Evolutionary conservation across 1,140 invertebrate species (phyloP).

Genomic region (Nylanderia fulva): DNA sequence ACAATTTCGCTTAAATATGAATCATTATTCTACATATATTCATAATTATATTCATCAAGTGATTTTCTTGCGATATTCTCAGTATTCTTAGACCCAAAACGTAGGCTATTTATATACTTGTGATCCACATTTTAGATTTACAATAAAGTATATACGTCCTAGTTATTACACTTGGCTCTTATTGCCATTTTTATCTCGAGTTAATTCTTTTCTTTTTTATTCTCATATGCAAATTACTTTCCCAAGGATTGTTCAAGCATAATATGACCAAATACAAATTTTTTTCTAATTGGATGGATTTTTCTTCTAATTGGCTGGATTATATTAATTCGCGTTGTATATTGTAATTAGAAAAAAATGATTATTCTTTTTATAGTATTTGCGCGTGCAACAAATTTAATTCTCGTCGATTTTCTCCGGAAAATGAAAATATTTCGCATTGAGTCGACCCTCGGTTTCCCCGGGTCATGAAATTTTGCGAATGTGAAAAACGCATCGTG

Average conservation of each 20-base stretch:
- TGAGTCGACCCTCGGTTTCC: constrained; percentile 65
- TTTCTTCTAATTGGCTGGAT: neutral
- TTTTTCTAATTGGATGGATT: neutral
- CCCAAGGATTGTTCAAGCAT: neutral
- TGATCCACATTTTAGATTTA: too few species aligned
- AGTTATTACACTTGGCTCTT: too few species aligned
- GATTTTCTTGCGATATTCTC: too few species aligned
- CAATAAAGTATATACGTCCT: too few species aligned
- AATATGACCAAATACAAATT: neutral
- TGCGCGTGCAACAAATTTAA: constrained; percentile 48
- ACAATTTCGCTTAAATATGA: too few species aligned
- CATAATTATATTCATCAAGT: too few species aligned
- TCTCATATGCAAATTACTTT: neutral
- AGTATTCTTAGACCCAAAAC: too few species aligned
- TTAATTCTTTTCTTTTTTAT: neutral
- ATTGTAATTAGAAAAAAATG: neutral
- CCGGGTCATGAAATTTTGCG: constrained; percentile 59
- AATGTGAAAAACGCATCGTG: constrained; percentile 63
- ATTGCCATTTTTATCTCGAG: too few species aligned
- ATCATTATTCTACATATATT: too few species aligned
- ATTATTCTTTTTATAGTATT: neutral
- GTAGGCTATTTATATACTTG: too few species aligned
- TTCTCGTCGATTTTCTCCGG: constrained; percentile 47
- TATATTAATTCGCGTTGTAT: neutral
- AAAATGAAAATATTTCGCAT: constrained; percentile 69